Percentiles rank a stretch among this genome's conserved stretches.
Conservation (phyloP, 2,888 invertebrate species). For the Amphipoea oculea region DNA sequence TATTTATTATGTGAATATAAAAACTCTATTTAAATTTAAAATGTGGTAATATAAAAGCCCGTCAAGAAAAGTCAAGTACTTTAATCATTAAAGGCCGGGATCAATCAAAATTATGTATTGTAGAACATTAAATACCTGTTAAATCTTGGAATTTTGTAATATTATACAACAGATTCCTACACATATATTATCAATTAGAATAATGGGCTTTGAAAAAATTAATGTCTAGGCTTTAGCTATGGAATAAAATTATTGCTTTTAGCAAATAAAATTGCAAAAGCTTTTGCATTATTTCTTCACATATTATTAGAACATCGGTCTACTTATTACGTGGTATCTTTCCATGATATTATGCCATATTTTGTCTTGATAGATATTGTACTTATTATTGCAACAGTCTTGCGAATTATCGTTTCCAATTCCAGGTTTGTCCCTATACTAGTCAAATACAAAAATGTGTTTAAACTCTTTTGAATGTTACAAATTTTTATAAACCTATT, state of each 20-base stretch:
- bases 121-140: slow-evolving; percentile 15
- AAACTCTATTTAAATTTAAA: neutral
- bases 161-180: slow-evolving; percentile 23
- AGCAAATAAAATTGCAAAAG: slow-evolving; percentile 21
- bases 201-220: slow-evolving; percentile 19
- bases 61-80: neutral
- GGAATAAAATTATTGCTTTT: slow-evolving; percentile 15
- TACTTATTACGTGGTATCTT: slow-evolving; percentile 13
- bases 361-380: slow-evolving; percentile 3
- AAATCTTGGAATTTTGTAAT: slow-evolving; percentile 31
- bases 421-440: slow-evolving; percentile 43
- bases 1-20: neutral
- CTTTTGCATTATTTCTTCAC: slow-evolving; percentile 27
- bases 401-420: slow-evolving; percentile 22
- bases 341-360: neutral
- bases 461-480: slow-evolving; percentile 32
- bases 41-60: neutral
- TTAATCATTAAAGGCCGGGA: slow-evolving; percentile 15
- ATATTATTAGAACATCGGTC: neutral
- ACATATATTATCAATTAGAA: slow-evolving; percentile 22
- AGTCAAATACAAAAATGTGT: slow-evolving; percentile 57
- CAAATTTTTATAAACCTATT: slow-evolving; percentile 10
- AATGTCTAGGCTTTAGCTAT: slow-evolving; percentile 11
- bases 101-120: slow-evolving; percentile 21
- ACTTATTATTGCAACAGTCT: slow-evolving; percentile 3